phyloP scores from a whole-genome alignment of 1,140 invertebrate species.

The Pantala flavescens region DNA sequence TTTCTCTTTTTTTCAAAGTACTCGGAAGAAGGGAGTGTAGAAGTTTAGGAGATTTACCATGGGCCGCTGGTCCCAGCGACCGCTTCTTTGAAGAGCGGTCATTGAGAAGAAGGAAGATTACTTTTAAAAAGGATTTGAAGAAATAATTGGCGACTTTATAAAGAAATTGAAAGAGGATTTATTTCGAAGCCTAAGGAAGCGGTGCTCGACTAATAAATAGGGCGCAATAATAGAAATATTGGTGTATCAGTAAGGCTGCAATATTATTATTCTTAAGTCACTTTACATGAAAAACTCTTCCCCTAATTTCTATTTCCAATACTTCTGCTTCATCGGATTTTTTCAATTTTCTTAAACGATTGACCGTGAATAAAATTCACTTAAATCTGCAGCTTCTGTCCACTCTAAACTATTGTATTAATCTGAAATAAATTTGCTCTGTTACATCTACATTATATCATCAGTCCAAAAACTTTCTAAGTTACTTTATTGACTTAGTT shows the following conservation, averaged over 20 bases:
- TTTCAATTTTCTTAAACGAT: background rate
- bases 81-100: background rate
- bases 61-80: background rate
- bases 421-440: too few species aligned
- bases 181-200: background rate
- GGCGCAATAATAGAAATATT: background rate
- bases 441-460: too few species aligned
- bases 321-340: background rate
- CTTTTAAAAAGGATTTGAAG: background rate
- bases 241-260: background rate
- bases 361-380: background rate
- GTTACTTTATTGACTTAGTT: too few species aligned
- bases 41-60: background rate
- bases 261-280: slow-evolving; percentile 4
- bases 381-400: background rate
- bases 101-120: background rate
- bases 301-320: background rate
- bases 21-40: background rate
- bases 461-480: too few species aligned
- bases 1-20: background rate
- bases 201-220: background rate
- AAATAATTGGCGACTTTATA: background rate
- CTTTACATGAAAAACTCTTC: background rate
- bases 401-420: too few species aligned
- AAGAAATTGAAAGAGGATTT: background rate